Evolutionary conservation across 2,888 invertebrate genomes (phyloP).

Genomic region (Ennomos quercinarius): DNA sequence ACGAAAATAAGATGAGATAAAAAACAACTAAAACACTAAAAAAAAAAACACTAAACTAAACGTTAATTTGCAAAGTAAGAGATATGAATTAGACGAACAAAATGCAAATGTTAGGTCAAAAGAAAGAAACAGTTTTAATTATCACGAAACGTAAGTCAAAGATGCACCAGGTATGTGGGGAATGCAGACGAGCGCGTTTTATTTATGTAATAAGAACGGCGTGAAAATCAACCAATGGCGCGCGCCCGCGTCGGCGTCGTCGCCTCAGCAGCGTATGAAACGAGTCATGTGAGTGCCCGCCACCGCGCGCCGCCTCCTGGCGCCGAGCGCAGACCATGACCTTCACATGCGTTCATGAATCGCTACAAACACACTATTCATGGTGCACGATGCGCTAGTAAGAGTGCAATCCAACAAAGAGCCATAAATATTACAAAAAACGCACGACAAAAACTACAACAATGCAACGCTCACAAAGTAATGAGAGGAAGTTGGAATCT

Average conservation of each 20-base stretch:
- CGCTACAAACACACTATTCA: constrained; percentile 57
- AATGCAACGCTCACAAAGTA: constrained; percentile 42
- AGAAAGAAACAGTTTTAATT: neutral
- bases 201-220: constrained; percentile 51
- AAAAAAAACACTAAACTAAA: too few species aligned
- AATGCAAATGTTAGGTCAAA: neutral
- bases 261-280: constrained; percentile 40
- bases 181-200: constrained; percentile 42
- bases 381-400: constrained; percentile 47
- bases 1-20: too few species aligned
- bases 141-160: constrained; percentile 10
- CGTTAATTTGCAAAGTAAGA: too few species aligned
- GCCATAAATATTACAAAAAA: constrained; percentile 49
- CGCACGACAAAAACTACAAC: constrained; percentile 40
- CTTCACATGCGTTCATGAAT: constrained; percentile 65
- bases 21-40: too few species aligned
- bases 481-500: constrained; percentile 52
- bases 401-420: constrained; percentile 44
- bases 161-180: constrained; percentile 17
- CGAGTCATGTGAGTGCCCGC: constrained; percentile 73
- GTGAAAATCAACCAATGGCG: constrained; percentile 65
- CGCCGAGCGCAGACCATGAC: constrained; percentile 69
- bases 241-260: constrained; percentile 61
- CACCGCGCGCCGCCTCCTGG: constrained; percentile 51
- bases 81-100: too few species aligned